A percentile compares a stretch with the other conserved stretches of the same genome.
phyloP scores from a whole-genome alignment of 2,888 invertebrate species.

The Entomobrya proxima region DNA sequence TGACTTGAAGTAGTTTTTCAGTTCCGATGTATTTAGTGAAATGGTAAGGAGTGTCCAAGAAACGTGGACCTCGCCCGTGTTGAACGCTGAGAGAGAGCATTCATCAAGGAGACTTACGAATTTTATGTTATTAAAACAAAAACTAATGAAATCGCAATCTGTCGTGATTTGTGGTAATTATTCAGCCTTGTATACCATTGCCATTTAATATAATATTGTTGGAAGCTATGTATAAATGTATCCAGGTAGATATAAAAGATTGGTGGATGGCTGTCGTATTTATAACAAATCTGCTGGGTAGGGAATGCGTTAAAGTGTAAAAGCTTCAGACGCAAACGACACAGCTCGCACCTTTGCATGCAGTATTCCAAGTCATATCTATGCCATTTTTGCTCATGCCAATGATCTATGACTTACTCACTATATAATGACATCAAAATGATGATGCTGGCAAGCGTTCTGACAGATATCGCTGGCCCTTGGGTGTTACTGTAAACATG shows the following conservation, averaged over 20 bases:
- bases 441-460: conserved; percentile 1
- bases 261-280: too few relatives aligned
- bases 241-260: too few relatives aligned
- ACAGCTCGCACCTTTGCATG: neutral
- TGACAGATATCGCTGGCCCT: conserved; percentile 47
- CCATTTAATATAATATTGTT: too few relatives aligned
- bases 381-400: conserved; percentile 7
- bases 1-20: neutral
- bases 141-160: too few relatives aligned
- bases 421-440: conserved; percentile 58
- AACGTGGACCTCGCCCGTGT: conserved; percentile 17
- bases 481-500: conserved; percentile 32
- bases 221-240: too few relatives aligned
- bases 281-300: conserved; percentile 14
- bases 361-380: neutral
- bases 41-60: conserved; percentile 17
- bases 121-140: too few relatives aligned
- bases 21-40: neutral
- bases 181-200: too few relatives aligned
- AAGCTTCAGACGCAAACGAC: neutral
- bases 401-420: conserved; percentile 56
- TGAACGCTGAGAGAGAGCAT: too few relatives aligned
- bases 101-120: too few relatives aligned
- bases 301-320: conserved; percentile 3
- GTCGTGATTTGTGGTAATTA: too few relatives aligned